A percentile compares a stretch with the other conserved stretches of the same genome.
Conservation (phyloP, 30 jellyfish, hydroid and myxozoan species). For the Aurelia coerulea region DNA sequence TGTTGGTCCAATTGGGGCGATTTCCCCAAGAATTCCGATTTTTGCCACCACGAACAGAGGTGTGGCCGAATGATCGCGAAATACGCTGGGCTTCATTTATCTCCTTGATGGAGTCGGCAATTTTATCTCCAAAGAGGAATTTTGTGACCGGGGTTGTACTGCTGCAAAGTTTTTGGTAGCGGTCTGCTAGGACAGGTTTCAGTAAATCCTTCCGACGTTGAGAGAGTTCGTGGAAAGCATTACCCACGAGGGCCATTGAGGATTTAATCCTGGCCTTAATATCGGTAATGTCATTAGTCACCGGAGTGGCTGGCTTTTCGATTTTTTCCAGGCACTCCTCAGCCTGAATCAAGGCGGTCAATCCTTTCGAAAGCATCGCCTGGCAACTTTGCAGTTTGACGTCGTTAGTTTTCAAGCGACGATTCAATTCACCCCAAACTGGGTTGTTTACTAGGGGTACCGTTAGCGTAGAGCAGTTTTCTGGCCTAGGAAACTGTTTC, state of each 20-base stretch:
- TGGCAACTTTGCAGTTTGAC: background rate
- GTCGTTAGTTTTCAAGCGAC: background rate
- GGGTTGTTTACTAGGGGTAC: background rate
- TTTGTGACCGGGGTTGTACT: background rate
- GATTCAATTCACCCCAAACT: background rate
- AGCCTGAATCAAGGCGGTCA: background rate
- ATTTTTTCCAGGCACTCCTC: background rate
- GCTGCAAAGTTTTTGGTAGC: background rate
- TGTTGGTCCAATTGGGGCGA: background rate
- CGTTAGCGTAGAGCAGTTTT: background rate
- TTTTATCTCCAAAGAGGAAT: background rate
- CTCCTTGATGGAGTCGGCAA: background rate
- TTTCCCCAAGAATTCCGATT: background rate
- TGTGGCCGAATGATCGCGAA: background rate
- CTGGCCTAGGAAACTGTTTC: too few species aligned
- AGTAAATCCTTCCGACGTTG: background rate
- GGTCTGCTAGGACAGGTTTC: constrained; percentile 3
- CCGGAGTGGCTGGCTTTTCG: background rate
- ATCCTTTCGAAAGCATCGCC: background rate
- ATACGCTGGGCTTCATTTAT: background rate
- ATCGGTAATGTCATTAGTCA: background rate
- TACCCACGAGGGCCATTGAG: constrained; percentile 2
- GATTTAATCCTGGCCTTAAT: background rate
- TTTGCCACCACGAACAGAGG: background rate
- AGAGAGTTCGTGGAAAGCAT: background rate